Conservation (phyloP, 2,888 invertebrate species). For the Amiota mariae region DNA sequence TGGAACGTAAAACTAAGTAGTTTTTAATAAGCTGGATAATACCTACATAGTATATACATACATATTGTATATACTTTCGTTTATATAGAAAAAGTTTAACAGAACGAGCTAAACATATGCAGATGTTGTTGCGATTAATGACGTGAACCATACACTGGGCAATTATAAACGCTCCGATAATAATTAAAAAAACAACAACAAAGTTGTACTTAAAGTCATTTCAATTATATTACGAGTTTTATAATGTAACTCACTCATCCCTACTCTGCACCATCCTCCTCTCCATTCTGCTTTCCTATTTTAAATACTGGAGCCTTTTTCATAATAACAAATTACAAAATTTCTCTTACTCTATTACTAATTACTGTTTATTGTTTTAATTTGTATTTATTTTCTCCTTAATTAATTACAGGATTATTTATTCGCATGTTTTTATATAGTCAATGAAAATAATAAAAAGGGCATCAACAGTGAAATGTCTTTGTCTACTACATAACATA, state of each 20-base stretch:
- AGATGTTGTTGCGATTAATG: slow-evolving; percentile 1
- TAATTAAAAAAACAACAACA: slow-evolving; percentile 24
- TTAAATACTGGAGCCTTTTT: not conserved
- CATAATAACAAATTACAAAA: not conserved
- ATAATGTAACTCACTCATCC: not conserved
- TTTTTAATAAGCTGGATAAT: slow-evolving; percentile 26
- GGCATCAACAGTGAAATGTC: no score
- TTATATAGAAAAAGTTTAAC: not conserved
- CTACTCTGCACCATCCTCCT: no score
- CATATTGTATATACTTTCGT: not conserved
- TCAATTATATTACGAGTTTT: slow-evolving; percentile 16
- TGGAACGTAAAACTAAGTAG: slow-evolving; percentile 17
- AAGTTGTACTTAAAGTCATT: slow-evolving; percentile 17
- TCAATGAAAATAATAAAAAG: not conserved
- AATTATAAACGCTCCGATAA: not conserved
- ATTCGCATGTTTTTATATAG: not conserved
- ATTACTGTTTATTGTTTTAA: slow-evolving; percentile 22
- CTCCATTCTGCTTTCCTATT: no score
- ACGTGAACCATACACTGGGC: slow-evolving; percentile 1
- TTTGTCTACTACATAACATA: no score
- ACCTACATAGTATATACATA: not conserved
- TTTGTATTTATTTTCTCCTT: not conserved
- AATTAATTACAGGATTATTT: slow-evolving; percentile 1
- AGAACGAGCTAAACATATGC: no score
- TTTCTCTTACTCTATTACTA: slow-evolving; percentile 4